Evolutionary conservation across 2,113 vertebrate genomes (phyloP).

Genomic region (Microcebus tavaratra): DNA sequence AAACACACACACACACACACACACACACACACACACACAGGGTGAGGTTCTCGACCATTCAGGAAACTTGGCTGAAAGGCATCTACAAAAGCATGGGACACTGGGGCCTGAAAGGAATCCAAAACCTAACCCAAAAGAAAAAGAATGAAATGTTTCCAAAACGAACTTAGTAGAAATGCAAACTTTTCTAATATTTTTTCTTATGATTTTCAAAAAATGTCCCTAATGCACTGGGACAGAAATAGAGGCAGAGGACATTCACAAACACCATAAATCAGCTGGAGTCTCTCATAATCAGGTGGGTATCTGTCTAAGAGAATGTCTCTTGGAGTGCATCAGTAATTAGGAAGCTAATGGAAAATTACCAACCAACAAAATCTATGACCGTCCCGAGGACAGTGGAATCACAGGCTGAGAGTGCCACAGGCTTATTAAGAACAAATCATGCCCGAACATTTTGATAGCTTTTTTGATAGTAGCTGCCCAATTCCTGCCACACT

Average conservation of each 20-base stretch:
- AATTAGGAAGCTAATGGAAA: slow-evolving; percentile 65
- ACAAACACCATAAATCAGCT: background rate
- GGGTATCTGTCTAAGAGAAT: background rate
- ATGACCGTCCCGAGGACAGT: slow-evolving; percentile 45
- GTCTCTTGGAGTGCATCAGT: background rate
- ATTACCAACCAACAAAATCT: slow-evolving; percentile 56
- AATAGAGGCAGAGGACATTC: slow-evolving; percentile 1
- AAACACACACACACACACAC: background rate
- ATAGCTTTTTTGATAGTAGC: slow-evolving; percentile 60
- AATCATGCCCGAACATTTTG: slow-evolving; percentile 49
- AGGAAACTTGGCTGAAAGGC: slow-evolving; percentile 7
- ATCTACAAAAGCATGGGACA: background rate
- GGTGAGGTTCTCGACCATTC: background rate
- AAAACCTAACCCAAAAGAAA: slow-evolving; percentile 23
- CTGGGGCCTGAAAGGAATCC: background rate
- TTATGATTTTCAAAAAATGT: background rate
- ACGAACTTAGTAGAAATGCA: background rate
- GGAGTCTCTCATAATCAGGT: background rate
- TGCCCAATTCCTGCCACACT: slow-evolving; percentile 14
- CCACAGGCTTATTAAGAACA: slow-evolving; percentile 66
- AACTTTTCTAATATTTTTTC: background rate
- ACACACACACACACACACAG: background rate
- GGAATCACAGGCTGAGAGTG: background rate
- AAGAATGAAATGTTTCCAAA: background rate
- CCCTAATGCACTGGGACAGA: background rate